These are phyloP conservation scores for Callospermophilus lateralis DNA, from an alignment of 2,113 vertebrate species.

Conservation along the genomic window DNA sequence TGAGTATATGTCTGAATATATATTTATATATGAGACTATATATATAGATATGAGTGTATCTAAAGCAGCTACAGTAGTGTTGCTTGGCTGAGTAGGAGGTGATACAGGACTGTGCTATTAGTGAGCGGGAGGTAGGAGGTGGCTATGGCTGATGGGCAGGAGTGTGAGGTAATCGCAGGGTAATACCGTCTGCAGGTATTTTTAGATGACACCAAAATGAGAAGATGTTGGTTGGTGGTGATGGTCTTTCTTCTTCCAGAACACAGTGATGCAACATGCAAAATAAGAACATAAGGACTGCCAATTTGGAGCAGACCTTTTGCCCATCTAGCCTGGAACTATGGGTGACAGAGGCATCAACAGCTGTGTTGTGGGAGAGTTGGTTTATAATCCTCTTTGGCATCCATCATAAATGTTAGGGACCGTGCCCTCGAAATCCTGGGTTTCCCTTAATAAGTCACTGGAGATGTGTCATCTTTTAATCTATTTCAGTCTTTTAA, in stretches of 20 bases:
- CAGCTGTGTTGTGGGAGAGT: conserved; percentile 63
- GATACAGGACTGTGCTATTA: conserved; percentile 91
- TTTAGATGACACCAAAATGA: conserved; percentile 87
- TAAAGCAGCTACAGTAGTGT: conserved; percentile 88
- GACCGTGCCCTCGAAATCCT: conserved; percentile 53
- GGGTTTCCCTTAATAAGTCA: conserved; percentile 67
- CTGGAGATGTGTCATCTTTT: conserved; percentile 47
- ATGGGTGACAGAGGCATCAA: not conserved
- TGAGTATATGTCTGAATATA: conserved; percentile 84
- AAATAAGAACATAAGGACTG: conserved; percentile 48
- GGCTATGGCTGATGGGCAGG: conserved; percentile 89
- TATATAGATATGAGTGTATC: conserved; percentile 89
- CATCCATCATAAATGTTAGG: not conserved
- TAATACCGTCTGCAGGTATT: conserved; percentile 88
- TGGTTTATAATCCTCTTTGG: conserved; percentile 31
- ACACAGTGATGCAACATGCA: conserved; percentile 41
- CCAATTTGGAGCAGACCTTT: conserved; percentile 67
- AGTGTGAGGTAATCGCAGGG: conserved; percentile 84
- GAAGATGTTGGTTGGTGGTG: conserved; percentile 80
- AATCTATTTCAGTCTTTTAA: conserved; percentile 47
- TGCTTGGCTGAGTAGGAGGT: conserved; percentile 89
- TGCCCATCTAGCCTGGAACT: conserved; percentile 44
- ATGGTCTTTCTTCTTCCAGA: conserved; percentile 80
- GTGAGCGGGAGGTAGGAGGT: conserved; percentile 90
- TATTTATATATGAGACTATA: conserved; percentile 84